These are phyloP conservation scores for Fratercula arctica DNA, from an alignment of 2,797 vertebrate genomes.

Conservation along the genomic window DNA sequence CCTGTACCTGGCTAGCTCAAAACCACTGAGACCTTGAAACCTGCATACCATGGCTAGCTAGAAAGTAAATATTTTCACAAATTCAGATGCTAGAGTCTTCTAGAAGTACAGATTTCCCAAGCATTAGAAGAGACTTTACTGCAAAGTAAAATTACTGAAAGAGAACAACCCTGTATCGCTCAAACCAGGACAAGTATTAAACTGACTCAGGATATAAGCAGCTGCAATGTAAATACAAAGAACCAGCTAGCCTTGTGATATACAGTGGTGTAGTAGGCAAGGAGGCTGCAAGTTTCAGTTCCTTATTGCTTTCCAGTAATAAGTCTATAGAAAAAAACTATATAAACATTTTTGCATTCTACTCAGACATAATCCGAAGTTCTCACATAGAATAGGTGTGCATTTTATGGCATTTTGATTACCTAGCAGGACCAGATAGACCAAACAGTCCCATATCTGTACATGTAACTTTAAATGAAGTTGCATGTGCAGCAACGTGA, in stretches of 20 bases:
- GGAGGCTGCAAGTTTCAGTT: background rate
- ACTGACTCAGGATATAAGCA: background rate
- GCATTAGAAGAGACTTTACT: background rate
- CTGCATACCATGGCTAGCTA: background rate
- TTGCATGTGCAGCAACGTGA: background rate
- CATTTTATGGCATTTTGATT: background rate
- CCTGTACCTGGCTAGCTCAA: background rate
- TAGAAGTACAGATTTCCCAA: background rate
- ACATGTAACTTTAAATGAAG: background rate
- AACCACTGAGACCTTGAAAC: background rate
- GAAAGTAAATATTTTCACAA: background rate
- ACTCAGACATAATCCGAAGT: background rate
- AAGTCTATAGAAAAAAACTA: background rate
- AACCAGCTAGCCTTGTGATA: background rate
- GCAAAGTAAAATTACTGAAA: background rate
- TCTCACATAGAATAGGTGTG: background rate
- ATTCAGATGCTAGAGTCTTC: background rate
- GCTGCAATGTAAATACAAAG: background rate
- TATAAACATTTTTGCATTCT: background rate
- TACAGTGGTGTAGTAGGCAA: background rate
- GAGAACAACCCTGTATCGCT: background rate
- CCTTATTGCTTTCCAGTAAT: background rate
- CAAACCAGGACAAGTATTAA: background rate
- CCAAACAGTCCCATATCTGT: background rate
- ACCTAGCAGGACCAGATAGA: background rate